These are phyloP conservation scores for Xenopus borealis DNA, from an alignment of 2,113 vertebrate genomes.

Conservation along the genomic window DNA sequence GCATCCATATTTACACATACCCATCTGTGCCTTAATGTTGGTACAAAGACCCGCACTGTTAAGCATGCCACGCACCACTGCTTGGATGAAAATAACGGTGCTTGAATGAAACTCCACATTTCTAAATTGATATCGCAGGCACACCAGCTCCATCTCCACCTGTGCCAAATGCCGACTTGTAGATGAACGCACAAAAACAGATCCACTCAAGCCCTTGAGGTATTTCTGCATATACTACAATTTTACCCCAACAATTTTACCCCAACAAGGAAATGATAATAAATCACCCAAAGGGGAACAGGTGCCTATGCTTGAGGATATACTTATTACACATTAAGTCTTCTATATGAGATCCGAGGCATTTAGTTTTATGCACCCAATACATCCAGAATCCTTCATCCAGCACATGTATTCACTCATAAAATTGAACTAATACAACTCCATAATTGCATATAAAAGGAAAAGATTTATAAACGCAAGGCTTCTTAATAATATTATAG, in stretches of 20 bases:
- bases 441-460: too few species aligned
- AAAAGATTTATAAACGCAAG: too few species aligned
- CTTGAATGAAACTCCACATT: constrained; percentile 3
- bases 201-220: neutral
- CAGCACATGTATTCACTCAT: too few species aligned
- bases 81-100: neutral
- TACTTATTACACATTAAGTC: too few species aligned
- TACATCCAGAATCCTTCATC: too few species aligned
- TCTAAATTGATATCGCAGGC: constrained; percentile 10
- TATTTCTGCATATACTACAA: neutral
- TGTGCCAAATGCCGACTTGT: neutral
- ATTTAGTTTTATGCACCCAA: too few species aligned
- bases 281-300: too few species aligned
- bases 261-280: too few species aligned
- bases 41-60: neutral
- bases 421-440: too few species aligned
- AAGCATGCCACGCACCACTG: neutral
- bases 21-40: constrained; percentile 14
- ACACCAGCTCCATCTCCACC: neutral
- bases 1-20: neutral
- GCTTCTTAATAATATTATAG: too few species aligned
- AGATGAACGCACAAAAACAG: neutral
- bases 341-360: too few species aligned
- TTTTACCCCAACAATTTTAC: neutral
- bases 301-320: too few species aligned